Evolutionary conservation across 2,113 vertebrate species (phyloP), one percentile per base, ranked within the genome.

Genomic region (Podocnemis expansa): DNA sequence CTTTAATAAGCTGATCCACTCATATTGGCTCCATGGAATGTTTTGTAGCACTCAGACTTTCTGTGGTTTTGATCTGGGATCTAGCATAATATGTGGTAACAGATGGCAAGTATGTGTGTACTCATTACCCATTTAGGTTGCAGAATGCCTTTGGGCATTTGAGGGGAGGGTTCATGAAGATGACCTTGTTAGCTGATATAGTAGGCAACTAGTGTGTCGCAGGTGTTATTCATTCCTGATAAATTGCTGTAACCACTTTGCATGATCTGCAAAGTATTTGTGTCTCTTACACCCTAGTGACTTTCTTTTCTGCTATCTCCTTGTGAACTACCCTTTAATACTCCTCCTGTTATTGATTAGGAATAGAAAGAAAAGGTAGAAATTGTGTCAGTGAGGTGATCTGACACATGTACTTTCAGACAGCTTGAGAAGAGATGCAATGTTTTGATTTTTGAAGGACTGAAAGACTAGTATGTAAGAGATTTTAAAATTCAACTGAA

Each of bases 121-220:
- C 55, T 84, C 2, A 73, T 84, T 91, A 47, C 29, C 52, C n/a
- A 45, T 43, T 9, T 2, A 41, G 47, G 8, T 87, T 93, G 75
- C 43, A 82, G 84, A 89, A 92, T n/a, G 22, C 43, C 43, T 95
- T 49, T 91, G 56, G 70, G 90, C 87, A 88, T 58, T 52, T 34
- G 21, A 10, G 34, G 55, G 2, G 14, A 47, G 79, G 55, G 2
- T 81, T 24, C 8, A 41, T 88, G 76, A 90, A 78, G 29, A 70
- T 82, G 56, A 85, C 70, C 10, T 10, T 90, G 34, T 47, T 91
- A 87, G 86, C 19, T 38, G 47, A 25, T 85, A 17, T 78, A 79
- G 4, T 81, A 85, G 52, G 41, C 38, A 70, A 21, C 27, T 49
- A 51, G 29, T 10, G 25, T 34, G 51, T 14, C 21, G 54, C 12